Evolutionary conservation across 2,888 invertebrate genomes (phyloP), one percentile per base, ranked within the genome.

Genomic region (Peribatodes rhomboidaria): DNA sequence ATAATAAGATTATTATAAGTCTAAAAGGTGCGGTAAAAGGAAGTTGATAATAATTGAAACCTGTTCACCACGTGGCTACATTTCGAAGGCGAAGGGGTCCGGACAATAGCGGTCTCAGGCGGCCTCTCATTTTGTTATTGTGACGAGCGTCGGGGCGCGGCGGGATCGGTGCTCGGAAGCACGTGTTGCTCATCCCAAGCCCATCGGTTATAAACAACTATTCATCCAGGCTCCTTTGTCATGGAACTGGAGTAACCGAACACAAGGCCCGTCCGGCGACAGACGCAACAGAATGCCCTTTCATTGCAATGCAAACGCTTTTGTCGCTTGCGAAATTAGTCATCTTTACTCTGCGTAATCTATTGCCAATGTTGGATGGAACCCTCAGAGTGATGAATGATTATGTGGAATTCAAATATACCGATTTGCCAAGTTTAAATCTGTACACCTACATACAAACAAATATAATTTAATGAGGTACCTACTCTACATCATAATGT

Each of bases 41-140:
- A 85, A 82, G 80, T 80, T 80, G 69, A 37, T 76, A 74, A 71
- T 79, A 79, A 83, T 77, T 73, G 73, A 85, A 91, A 89, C 87
- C 85, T 88, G 90, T 87, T 87, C 75, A 84, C 87, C 90, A 91
- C 89, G 90, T 90, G 91, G 86, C 79, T 76, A 75, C 78, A 77
- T 81, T 77, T 80, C 74, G 73, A 69, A 46, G 63, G 53, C 49
- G 68, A 70, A 80, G 84, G 82, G 82, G 81, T 74, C 75, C 73
- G 72, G 80, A 90, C 89, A 91, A 90, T 89, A 82, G 83, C 81
- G 69, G 83, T 83, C 86, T 85, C 85, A 20, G 31, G 31, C 47
- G 14, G 47, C 31, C 47, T 49, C 47, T 84, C 79, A 85, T 83
- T 87, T 86, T 87, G 87, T 90, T 88, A 88, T 87, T 87, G 84